phyloP scores from a whole-genome alignment of 2,888 invertebrate genomes.

The Nudaria mundana region DNA sequence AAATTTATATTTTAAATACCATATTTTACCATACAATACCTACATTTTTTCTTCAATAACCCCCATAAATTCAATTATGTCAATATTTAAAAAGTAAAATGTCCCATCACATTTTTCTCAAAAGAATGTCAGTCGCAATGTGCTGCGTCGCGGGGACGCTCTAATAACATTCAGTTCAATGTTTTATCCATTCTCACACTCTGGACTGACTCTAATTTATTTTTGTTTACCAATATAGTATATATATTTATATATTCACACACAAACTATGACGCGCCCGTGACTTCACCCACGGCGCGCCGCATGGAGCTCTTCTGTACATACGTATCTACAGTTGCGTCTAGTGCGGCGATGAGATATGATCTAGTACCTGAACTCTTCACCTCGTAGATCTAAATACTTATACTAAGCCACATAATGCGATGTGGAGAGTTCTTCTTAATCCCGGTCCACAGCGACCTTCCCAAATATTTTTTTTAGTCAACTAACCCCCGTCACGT shows the following conservation, averaged over 20 bases:
- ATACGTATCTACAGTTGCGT: conserved; percentile 40
- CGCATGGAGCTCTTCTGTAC: conserved; percentile 11
- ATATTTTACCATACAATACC: too few relatives aligned
- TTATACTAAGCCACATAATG: conserved; percentile 7
- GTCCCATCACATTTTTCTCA: too few relatives aligned
- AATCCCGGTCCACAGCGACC: conserved; percentile 52
- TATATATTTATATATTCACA: too few relatives aligned
- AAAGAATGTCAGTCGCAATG: background rate
- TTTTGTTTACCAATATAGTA: conserved; percentile 25
- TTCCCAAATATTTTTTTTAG: conserved; percentile 66
- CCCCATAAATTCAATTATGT: too few relatives aligned
- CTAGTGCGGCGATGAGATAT: conserved; percentile 42
- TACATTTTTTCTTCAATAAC: too few relatives aligned
- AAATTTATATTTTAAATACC: too few relatives aligned
- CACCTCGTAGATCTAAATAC: conserved; percentile 8
- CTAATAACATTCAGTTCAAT: conserved; percentile 50
- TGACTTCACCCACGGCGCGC: conserved; percentile 24
- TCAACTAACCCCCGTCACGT: conserved; percentile 53
- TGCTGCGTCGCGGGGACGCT: conserved; percentile 7
- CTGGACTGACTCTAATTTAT: conserved; percentile 41
- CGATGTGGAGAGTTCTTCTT: conserved; percentile 8
- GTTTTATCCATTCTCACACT: conserved; percentile 57
- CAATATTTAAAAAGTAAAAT: too few relatives aligned
- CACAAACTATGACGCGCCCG: conserved; percentile 37
- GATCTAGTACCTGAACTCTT: conserved; percentile 21